These are phyloP conservation scores for Menura novaehollandiae DNA, from an alignment of 2,113 vertebrate species.

Conservation along the genomic window DNA sequence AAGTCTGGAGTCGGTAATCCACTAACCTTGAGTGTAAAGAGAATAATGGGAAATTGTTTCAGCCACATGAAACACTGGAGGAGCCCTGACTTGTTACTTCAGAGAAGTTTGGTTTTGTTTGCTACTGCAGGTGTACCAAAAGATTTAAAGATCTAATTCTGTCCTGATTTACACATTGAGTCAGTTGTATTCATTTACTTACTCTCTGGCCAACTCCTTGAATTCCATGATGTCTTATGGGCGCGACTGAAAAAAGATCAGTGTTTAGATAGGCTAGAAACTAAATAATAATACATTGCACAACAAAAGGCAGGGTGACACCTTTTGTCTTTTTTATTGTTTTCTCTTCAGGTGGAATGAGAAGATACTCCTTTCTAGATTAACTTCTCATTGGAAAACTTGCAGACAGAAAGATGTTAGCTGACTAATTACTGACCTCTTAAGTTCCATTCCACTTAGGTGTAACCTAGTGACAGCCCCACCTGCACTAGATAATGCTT, in stretches of 20 bases:
- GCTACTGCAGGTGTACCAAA: background rate
- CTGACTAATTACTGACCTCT: background rate
- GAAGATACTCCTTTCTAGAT: background rate
- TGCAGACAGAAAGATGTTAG: background rate
- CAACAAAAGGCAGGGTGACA: background rate
- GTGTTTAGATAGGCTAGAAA: background rate
- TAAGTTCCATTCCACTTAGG: background rate
- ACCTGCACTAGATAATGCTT: background rate
- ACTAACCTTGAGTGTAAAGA: constrained; percentile 82
- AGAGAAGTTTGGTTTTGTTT: background rate
- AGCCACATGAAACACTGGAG: background rate
- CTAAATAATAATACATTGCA: background rate
- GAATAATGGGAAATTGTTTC: background rate
- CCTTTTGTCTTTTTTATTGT: constrained; percentile 17
- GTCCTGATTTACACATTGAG: background rate
- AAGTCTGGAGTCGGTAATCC: constrained; percentile 94
- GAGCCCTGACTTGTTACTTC: background rate
- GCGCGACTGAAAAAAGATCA: background rate
- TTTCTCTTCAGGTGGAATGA: constrained; percentile 8
- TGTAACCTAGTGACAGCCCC: background rate
- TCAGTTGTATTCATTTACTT: background rate
- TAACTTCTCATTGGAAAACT: background rate
- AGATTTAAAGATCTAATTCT: background rate
- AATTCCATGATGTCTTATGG: background rate
- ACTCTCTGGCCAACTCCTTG: constrained; percentile 17